phyloP scores from a whole-genome alignment of 2,888 invertebrate genomes.

The Cenopis cana region DNA sequence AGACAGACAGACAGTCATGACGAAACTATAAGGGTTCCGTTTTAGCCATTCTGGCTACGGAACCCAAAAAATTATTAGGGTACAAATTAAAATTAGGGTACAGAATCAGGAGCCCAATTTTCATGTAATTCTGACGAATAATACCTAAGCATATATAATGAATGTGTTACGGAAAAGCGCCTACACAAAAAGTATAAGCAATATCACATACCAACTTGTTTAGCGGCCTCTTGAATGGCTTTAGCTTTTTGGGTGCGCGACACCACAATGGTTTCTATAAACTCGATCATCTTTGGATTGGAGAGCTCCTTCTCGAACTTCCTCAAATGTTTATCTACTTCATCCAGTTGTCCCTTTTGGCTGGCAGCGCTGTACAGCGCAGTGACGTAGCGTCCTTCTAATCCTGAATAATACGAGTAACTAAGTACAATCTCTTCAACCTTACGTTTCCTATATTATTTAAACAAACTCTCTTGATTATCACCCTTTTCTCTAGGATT shows the following conservation, averaged over 20 bases:
- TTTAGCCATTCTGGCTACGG: too few species aligned
- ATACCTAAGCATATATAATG: too few species aligned
- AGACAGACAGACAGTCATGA: too few species aligned
- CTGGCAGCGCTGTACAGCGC: slow-evolving; percentile 70
- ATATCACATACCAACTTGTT: slow-evolving; percentile 57
- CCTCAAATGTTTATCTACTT: slow-evolving; percentile 62
- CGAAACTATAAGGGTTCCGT: too few species aligned
- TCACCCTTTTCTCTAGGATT: too few species aligned
- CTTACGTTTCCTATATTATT: too few species aligned
- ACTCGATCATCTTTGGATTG: slow-evolving; percentile 67
- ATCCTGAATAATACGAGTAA: slow-evolving; percentile 6
- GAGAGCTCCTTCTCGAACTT: slow-evolving; percentile 57
- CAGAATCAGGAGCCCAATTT: too few species aligned
- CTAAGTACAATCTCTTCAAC: too few species aligned
- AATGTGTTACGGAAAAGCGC: background rate
- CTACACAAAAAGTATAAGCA: slow-evolving; percentile 15
- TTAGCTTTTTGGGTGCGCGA: slow-evolving; percentile 63
- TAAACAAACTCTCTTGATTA: too few species aligned
- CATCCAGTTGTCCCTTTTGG: slow-evolving; percentile 64
- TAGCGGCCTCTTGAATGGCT: slow-evolving; percentile 59
- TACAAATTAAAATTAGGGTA: too few species aligned
- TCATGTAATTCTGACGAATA: too few species aligned
- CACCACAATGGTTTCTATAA: slow-evolving; percentile 68
- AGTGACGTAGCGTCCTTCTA: slow-evolving; percentile 70
- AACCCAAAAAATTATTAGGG: too few species aligned